phyloP scores from a whole-genome alignment of 2,113 vertebrate genomes.

The Muscicapa adusta region DNA sequence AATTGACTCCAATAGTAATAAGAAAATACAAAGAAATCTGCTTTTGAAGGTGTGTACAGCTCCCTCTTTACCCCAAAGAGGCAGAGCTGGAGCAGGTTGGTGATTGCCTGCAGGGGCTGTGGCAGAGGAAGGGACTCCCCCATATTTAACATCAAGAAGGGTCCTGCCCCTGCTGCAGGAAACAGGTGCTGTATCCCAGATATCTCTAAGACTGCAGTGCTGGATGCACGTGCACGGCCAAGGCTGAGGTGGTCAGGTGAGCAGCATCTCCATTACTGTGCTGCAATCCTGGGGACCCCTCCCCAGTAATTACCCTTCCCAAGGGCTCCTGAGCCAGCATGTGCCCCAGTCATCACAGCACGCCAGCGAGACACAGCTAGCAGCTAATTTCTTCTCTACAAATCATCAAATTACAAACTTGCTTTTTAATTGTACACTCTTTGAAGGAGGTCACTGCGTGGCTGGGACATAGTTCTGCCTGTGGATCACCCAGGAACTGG shows the following conservation, averaged over 20 bases:
- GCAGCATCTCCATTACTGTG: not conserved
- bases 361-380: not conserved
- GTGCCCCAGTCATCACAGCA: not conserved
- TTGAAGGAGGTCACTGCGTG: not conserved
- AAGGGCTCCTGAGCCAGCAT: not conserved
- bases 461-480: not conserved
- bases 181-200: fast-evolving
- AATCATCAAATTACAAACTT: conserved; percentile 7
- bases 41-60: not conserved
- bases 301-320: not conserved
- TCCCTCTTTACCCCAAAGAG: not conserved
- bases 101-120: not conserved
- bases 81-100: not conserved
- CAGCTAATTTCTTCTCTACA: conserved; percentile 12
- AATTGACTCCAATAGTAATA: not conserved
- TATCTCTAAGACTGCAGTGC: no score
- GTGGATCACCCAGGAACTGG: not conserved
- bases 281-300: not conserved
- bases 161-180: not conserved
- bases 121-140: not conserved
- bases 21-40: not conserved
- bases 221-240: not conserved
- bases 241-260: not conserved
- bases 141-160: not conserved
- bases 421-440: not conserved